Conservation (phyloP, 1,140 invertebrate genomes). For the Rhagoletis zephyria region DNA sequence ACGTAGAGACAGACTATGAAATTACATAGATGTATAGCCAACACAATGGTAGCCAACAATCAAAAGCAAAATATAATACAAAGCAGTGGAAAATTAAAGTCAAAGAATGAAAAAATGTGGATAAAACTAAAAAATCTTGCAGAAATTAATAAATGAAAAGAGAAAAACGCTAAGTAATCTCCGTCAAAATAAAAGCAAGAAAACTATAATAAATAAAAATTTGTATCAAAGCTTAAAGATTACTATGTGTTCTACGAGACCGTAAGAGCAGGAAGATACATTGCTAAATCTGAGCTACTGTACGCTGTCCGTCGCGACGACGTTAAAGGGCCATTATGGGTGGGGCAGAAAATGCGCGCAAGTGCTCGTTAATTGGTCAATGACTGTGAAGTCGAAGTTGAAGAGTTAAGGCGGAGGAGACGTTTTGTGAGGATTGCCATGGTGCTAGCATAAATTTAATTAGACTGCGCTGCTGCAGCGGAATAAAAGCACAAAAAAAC, state of each 20-base stretch:
- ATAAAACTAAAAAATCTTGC: not conserved
- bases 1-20: slow-evolving; percentile 6
- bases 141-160: not conserved
- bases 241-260: not conserved
- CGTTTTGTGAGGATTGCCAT: not conserved
- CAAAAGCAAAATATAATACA: not conserved
- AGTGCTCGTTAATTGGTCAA: slow-evolving; percentile 27
- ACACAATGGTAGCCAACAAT: not conserved
- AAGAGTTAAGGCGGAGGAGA: slow-evolving; percentile 3
- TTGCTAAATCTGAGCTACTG: not conserved
- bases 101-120: not conserved
- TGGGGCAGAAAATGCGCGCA: not conserved
- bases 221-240: not conserved
- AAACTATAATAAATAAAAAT: not conserved
- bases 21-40: not conserved
- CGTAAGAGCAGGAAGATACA: not conserved
- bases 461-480: not conserved
- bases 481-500: too few relatives aligned
- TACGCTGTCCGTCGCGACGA: not conserved
- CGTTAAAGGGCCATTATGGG: not conserved
- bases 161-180: not conserved
- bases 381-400: slow-evolving; percentile 32
- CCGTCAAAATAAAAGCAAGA: not conserved
- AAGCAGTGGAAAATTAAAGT: not conserved
- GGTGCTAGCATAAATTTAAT: not conserved